A percentile compares a stretch with the other conserved stretches of the same genome.
Conservation (phyloP, 2,113 vertebrate species). For the Pomatostomus ruficeps region DNA sequence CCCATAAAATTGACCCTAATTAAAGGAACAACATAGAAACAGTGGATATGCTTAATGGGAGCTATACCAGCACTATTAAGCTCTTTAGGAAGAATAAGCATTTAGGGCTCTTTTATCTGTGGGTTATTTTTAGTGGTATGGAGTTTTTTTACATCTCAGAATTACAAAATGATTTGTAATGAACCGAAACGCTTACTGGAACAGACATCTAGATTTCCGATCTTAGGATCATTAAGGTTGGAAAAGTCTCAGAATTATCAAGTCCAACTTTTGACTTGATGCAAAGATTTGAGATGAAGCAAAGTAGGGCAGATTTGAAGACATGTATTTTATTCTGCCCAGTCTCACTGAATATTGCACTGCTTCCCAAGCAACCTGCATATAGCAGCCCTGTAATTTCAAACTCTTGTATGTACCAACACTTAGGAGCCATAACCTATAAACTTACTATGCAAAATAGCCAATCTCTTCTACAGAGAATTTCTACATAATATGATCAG, state of each 20-base stretch:
- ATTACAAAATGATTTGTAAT: background rate
- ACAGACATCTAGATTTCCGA: background rate
- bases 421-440: background rate
- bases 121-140: background rate
- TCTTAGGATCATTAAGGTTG: background rate
- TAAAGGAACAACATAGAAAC: background rate
- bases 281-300: background rate
- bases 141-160: background rate
- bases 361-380: background rate
- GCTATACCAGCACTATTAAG: background rate
- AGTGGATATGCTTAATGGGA: background rate
- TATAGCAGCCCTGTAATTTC: background rate
- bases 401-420: background rate
- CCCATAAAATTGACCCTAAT: background rate
- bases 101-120: background rate
- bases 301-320: background rate
- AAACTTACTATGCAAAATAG: background rate
- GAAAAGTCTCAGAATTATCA: background rate
- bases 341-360: background rate
- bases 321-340: background rate
- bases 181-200: background rate
- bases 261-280: background rate
- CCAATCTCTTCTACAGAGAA: background rate
- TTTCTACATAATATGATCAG: background rate
- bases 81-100: background rate